phyloP scores from a whole-genome alignment of 2,797 vertebrate genomes.

The Tolypeutes matacus region DNA sequence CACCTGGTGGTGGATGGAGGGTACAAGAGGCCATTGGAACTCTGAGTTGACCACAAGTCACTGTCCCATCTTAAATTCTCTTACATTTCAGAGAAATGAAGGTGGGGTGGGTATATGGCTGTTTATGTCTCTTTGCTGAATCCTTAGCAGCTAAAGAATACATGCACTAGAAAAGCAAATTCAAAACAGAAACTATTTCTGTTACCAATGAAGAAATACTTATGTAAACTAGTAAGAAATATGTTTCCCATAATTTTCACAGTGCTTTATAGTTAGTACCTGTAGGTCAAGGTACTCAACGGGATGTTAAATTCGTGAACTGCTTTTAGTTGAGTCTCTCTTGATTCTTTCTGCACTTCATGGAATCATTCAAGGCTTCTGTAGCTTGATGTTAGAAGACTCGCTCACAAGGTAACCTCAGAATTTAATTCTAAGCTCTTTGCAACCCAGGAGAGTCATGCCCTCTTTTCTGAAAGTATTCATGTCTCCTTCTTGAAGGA shows the following conservation, averaged over 20 bases:
- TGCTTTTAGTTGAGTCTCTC: background rate
- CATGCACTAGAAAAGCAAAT: conserved; percentile 1
- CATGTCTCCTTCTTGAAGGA: background rate
- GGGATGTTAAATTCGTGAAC: conserved; percentile 17
- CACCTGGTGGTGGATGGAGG: background rate
- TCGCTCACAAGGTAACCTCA: background rate
- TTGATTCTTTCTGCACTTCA: background rate
- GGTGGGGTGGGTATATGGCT: background rate
- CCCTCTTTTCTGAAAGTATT: background rate
- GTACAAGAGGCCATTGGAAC: background rate
- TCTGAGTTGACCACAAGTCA: background rate
- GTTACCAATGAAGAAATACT: background rate
- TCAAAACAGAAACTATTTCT: conserved; percentile 31
- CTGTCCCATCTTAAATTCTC: background rate
- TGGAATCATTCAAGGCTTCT: background rate
- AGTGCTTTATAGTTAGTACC: conserved; percentile 49
- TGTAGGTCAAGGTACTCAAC: background rate
- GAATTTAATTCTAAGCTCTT: conserved; percentile 41
- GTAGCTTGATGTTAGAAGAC: background rate
- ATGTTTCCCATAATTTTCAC: background rate
- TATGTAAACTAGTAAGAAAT: conserved; percentile 45
- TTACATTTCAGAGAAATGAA: background rate
- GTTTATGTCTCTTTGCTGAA: background rate
- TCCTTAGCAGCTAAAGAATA: background rate
- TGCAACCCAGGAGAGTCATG: background rate